Base-by-base conservation (phyloP, 2,113 vertebrate genomes). In the Butastur rufipennis region DNA sequence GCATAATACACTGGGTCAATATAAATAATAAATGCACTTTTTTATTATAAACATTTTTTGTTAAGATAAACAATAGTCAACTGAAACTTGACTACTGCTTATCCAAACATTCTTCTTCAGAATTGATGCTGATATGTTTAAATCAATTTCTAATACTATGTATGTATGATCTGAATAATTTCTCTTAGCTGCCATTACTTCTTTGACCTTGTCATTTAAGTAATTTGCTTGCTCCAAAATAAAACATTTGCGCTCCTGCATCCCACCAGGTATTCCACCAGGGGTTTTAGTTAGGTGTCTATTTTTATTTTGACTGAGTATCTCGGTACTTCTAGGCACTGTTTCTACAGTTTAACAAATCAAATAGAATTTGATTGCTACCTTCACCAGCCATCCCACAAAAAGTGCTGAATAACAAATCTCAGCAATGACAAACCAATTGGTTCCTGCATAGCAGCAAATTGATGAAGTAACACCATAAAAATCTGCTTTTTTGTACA, bases 41-140 rank as follows among this genome's bases (percentile, higher is more conserved):
- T 59, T 59, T 34, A 61, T 36, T 62, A 22, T 4, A 85, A 66
- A 61, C 13, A 40, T 45, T 62, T 29, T 71, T 40, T 81, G 42
- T 29, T n/a, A 83, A 80, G 48, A 47, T 15, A 73, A 73, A 62
- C 36, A 19, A 42, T 16, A 75, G 20, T 43, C 66, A 91, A 55
- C 17, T 29, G 38, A 83, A 90, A 43, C 75, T 36, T 11, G 31
- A 59, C 38, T 85, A 34, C 27, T 53, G 22, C 40, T 75, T 48
- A 68, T 52, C 32, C 52, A 67, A 71, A 74, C 16, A 17, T 31
- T 47, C 7, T 61, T 66, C 56, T 72, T 73, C 55, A 84, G 55
- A 89, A 91, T 1, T 1, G 0, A 45, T 0, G 1, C 5, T 4
- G 36, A 8, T 31, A 89, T 42, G 26, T 42, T 72, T 79, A 80